These are phyloP conservation scores for Diogma glabrata DNA, from an alignment of 2,888 invertebrate genomes.

Conservation along the genomic window DNA sequence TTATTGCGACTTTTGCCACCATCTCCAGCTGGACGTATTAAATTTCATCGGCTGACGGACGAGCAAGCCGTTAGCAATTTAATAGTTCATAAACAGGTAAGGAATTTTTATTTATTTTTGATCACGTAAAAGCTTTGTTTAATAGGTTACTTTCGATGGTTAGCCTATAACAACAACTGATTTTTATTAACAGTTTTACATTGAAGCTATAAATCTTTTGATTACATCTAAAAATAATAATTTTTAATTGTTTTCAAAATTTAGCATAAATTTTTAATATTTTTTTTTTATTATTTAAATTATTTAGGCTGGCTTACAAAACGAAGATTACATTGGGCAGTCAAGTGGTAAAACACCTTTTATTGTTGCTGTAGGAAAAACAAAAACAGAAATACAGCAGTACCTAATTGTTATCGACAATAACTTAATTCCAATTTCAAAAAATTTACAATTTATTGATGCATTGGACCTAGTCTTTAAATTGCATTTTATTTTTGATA, in stretches of 20 bases:
- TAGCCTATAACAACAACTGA: too few relatives aligned
- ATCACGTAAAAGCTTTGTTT: too few relatives aligned
- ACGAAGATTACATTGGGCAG: not conserved
- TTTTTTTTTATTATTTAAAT: too few relatives aligned
- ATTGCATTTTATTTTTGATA: not conserved
- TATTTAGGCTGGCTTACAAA: not conserved
- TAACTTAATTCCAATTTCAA: not conserved
- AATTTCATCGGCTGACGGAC: not conserved
- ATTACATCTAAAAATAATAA: too few relatives aligned
- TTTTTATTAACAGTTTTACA: too few relatives aligned
- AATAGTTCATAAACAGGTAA: too few relatives aligned
- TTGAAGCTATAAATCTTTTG: too few relatives aligned
- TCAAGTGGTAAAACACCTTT: not conserved
- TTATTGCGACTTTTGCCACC: not conserved
- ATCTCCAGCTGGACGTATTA: not conserved
- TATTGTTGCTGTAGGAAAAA: slow-evolving; percentile 1
- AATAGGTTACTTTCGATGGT: too few relatives aligned
- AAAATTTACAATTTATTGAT: not conserved
- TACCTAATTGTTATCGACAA: not conserved
- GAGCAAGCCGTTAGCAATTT: slow-evolving; percentile 1
- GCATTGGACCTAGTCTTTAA: not conserved
- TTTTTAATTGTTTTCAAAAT: too few relatives aligned
- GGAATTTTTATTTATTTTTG: not conserved
- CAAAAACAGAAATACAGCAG: not conserved
- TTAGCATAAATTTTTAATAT: too few relatives aligned